Conservation (phyloP, 2,888 invertebrate species). For the Crioceris asparagi region DNA sequence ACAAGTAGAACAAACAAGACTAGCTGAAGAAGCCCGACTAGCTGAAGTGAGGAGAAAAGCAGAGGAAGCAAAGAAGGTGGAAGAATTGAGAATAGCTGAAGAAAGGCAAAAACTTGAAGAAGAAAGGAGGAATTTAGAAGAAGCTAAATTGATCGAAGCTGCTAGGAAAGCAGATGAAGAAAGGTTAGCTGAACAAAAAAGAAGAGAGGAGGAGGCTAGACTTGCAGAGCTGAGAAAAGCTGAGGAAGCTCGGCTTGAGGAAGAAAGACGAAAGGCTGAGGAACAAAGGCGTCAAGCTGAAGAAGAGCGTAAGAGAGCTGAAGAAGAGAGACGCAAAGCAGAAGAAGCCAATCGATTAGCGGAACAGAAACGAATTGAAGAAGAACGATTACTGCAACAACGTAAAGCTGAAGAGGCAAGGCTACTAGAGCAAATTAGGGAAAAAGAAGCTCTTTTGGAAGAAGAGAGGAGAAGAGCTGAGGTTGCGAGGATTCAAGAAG, state of each 20-base stretch:
- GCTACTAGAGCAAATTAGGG: too few relatives aligned
- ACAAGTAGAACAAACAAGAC: slow-evolving; percentile 21
- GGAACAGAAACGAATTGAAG: slow-evolving; percentile 15
- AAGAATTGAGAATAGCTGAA: slow-evolving; percentile 26
- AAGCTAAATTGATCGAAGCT: slow-evolving; percentile 23
- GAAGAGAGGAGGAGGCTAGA: slow-evolving; percentile 20
- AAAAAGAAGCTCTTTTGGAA: slow-evolving; percentile 20
- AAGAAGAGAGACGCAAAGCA: slow-evolving; percentile 16
- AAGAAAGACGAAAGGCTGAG: slow-evolving; percentile 22
- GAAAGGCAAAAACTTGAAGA: slow-evolving; percentile 21
- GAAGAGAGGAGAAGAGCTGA: slow-evolving; percentile 13
- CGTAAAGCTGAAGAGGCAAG: slow-evolving; percentile 12
- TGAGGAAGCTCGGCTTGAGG: slow-evolving; percentile 29
- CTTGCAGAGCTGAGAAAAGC: slow-evolving; percentile 25
- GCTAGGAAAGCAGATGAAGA: slow-evolving; percentile 22
- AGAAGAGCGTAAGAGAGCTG: slow-evolving; percentile 25
- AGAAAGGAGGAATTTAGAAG: slow-evolving; percentile 27
- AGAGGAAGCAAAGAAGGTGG: slow-evolving; percentile 21
- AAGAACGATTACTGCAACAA: slow-evolving; percentile 21
- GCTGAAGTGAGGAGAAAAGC: slow-evolving; percentile 18
- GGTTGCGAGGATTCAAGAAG: slow-evolving; percentile 20
- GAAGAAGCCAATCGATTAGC: slow-evolving; percentile 19
- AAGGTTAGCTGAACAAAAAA: slow-evolving; percentile 18
- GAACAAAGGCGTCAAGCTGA: slow-evolving; percentile 27
- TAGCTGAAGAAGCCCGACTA: slow-evolving; percentile 23